phyloP scores from a whole-genome alignment of 2,888 invertebrate genomes.

The Pecten maximus region DNA sequence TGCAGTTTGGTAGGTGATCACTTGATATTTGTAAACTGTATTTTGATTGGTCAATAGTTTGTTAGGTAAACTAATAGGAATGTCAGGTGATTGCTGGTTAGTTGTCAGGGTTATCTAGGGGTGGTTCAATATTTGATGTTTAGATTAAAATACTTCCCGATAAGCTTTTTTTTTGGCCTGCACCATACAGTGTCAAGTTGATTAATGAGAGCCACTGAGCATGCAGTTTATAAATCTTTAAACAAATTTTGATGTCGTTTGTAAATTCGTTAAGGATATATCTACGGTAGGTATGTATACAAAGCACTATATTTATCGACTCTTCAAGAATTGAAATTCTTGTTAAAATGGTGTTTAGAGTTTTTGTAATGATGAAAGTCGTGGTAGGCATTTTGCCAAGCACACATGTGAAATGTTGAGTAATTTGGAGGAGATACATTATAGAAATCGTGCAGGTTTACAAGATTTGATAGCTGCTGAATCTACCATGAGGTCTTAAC shows the following conservation, averaged over 20 bases:
- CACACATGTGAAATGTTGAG: constrained; percentile 2
- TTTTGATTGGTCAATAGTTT: background rate
- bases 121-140: background rate
- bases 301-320: constrained; percentile 6
- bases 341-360: constrained; percentile 35
- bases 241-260: background rate
- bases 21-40: no score
- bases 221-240: constrained; percentile 14
- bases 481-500: background rate
- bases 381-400: background rate
- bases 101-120: background rate
- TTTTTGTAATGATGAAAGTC: constrained; percentile 14
- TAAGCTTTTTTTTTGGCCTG: background rate
- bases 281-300: constrained; percentile 16
- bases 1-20: no score
- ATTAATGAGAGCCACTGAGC: background rate
- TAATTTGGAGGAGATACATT: background rate
- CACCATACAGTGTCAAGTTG: background rate
- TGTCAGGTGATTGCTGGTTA: background rate
- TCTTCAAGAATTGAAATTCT: constrained; percentile 1
- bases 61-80: background rate
- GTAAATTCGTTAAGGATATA: background rate
- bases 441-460: constrained; percentile 4
- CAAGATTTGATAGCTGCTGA: background rate
- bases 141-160: background rate